Base-by-base conservation (phyloP, 2,888 invertebrate species). In the Amphimallon solstitiale region DNA sequence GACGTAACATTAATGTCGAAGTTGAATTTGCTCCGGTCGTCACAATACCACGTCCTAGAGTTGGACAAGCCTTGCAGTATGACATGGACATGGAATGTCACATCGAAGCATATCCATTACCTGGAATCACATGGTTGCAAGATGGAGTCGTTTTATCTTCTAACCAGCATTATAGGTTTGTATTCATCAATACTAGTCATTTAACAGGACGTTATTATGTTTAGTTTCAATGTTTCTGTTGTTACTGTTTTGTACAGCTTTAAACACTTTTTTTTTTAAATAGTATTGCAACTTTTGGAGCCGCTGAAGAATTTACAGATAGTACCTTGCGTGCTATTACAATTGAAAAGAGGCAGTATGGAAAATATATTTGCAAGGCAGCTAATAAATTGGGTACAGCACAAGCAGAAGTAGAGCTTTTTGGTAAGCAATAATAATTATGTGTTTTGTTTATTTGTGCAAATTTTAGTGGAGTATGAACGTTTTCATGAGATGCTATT, bases 21-120 rank as follows among this genome's bases (percentile, higher is more conserved):
- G 93, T 95, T 17, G 95, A 95, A 79, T 95, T 96, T 76, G 87
- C 93, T 0, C 96, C 96, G 0, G 93, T 94, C 0, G 92, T 96
- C 48, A 89, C 91, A 0, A 93, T 93, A 9, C 93, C 94, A 0
- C 84, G 92, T 15, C 95, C 95, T 0, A 86, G 95, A 17, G 83
- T 95, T 34, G 94, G 94, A 9, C 89, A 94, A 86, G 96, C 96
- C 0, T 83, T 96, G 7, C 95, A 95, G 79, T 96, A 95, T 77
- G 95, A 97, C 75, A 95, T 96, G 91, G 94, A 96, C 76, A 81
- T 97, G 70, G 96, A 97, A 77, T 97, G 97, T 77, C 95, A 95
- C 80, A 92, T 96, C 10, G 95, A 95, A 79, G 97, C 97, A 0
- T 96, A 95, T 82, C 97, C 97, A 0, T 94, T 94, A 2, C 97